Evolutionary conservation across 2,797 vertebrate species (phyloP), one percentile per base, ranked within the genome.

Genomic region (Sebastes steindachneri): DNA sequence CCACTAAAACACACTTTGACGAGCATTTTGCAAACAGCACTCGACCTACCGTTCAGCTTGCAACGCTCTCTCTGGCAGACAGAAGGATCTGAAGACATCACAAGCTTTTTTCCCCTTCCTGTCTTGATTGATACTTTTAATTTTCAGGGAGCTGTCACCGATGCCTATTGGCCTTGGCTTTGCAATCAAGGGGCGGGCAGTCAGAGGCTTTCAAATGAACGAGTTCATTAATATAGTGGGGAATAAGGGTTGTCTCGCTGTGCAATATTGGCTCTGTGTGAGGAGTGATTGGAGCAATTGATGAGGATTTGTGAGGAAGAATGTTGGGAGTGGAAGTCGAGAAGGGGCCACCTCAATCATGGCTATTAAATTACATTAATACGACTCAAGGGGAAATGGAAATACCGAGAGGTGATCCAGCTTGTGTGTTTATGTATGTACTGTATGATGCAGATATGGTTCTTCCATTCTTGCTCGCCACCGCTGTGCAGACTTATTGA

Each of bases 51-150:
- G 4, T 69, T 80, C 2, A 31, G 37, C 45, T 55, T 26, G 3
- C 8, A 11, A 0, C 8, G 51, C 68, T 68, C 29, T 57, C 73
- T 79, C 10, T 67, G 21, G 48, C 29, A 28, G 79, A 73, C 25
- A 5, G 60, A 64, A 29, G 15, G 41, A 75, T 82, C 80, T 69
- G 41, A 85, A 76, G 65, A 64, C 76, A 79, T 86, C 71, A 35
- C 73, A 37, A 55, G 35, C 65, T 19, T 63, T 65, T 67, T 9
- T 9, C 5, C 28, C 57, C 54, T 53, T 59, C 73, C 75, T 4
- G 21, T 81, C 82, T 74, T 94, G 93, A 95, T 94, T 93, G 92
- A 95, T 94, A 90, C 88, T 89, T 94, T 94, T 93, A 88, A 94
- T 96, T 94, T 94, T 92, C 91, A 86, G 89, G 85, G 80, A 90